Percentiles rank a stretch among this genome's conserved stretches.
Evolutionary conservation across 2,113 vertebrate species (phyloP).

Genomic region (Heptranchias perlo): DNA sequence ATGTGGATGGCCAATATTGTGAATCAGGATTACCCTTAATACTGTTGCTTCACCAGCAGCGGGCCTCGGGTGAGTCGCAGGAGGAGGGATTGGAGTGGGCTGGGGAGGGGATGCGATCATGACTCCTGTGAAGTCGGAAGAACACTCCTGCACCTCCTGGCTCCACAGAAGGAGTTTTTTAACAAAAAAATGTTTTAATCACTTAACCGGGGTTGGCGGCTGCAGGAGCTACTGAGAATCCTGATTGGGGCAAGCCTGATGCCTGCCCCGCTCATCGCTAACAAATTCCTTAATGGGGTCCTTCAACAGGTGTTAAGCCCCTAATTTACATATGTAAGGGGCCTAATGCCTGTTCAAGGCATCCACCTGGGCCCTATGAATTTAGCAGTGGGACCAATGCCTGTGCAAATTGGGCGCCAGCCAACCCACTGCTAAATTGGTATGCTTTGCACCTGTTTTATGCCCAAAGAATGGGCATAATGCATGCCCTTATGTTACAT

Average conservation of each 20-base stretch:
- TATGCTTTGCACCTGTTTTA: background rate
- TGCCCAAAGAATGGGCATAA: background rate
- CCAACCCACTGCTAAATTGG: background rate
- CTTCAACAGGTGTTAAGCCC: background rate
- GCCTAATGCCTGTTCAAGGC: background rate
- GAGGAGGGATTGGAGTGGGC: background rate
- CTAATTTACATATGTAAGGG: background rate
- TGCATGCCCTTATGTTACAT: background rate
- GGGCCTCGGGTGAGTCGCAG: background rate
- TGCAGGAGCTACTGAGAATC: background rate
- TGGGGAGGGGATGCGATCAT: no score
- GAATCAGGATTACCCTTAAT: background rate
- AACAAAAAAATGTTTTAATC: background rate
- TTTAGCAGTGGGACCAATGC: background rate
- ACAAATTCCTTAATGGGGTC: background rate
- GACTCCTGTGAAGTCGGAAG: background rate
- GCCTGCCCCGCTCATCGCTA: background rate
- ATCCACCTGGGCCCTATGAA: background rate
- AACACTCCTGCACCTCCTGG: background rate
- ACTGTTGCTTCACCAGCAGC: background rate
- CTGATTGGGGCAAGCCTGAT: background rate
- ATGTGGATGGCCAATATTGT: background rate
- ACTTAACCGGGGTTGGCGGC: background rate
- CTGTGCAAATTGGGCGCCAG: background rate
- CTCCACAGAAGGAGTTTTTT: background rate